Evolutionary conservation across 2,113 vertebrate genomes (phyloP).

Genomic region (Mastomys natalensis): DNA sequence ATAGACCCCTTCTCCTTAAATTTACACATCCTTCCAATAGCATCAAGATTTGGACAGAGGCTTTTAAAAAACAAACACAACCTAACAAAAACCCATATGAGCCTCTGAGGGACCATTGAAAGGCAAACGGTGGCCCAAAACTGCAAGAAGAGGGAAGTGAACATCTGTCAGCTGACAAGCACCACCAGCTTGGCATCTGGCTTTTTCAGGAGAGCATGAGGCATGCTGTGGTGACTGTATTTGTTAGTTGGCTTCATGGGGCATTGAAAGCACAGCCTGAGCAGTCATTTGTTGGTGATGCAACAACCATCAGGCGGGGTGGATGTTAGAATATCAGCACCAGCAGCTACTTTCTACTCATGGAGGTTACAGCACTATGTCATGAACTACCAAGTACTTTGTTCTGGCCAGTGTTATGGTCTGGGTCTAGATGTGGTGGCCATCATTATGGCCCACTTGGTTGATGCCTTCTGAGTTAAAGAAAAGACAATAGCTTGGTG

Average conservation of each 20-base stretch:
- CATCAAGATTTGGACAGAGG: background rate
- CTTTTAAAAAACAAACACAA: background rate
- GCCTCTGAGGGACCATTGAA: background rate
- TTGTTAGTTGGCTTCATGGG: background rate
- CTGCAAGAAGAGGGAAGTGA: background rate
- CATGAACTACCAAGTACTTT: background rate
- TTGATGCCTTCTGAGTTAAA: background rate
- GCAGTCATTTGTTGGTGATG: background rate
- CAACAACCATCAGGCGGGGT: too few relatives aligned
- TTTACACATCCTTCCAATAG: background rate
- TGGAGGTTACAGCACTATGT: background rate
- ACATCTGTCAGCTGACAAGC: background rate
- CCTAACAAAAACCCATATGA: background rate
- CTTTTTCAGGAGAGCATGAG: background rate
- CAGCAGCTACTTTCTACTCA: background rate
- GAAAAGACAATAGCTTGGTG: background rate
- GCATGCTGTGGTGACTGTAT: background rate
- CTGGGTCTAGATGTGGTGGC: background rate
- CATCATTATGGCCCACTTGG: background rate
- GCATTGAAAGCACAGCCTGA: background rate
- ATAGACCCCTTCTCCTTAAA: background rate
- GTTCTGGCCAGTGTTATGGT: accelerated
- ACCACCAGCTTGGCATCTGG: background rate
- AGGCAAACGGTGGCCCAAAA: background rate
- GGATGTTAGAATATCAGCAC: background rate